Conservation (phyloP, 1,140 invertebrate genomes). For the Zaprionus nigranus region DNA sequence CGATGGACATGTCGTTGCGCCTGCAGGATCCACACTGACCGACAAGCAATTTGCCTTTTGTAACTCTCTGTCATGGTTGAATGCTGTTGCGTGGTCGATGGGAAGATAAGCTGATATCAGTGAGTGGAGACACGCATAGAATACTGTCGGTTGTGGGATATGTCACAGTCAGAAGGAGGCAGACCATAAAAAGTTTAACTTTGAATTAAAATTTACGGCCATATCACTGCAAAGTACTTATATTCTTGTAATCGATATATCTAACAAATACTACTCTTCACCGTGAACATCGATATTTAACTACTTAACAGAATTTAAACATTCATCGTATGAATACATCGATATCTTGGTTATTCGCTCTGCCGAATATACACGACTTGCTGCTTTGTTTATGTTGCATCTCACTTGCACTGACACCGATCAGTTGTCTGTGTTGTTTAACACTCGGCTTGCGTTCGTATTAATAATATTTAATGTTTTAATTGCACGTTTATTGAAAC, state of each 20-base stretch:
- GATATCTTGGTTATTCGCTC: not conserved
- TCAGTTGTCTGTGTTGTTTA: constrained; percentile 32
- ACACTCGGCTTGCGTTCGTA: constrained; percentile 8
- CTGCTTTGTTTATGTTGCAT: constrained; percentile 51
- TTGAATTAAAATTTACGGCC: not conserved
- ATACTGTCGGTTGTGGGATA: not conserved
- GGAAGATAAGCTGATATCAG: not conserved
- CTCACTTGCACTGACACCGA: constrained; percentile 34
- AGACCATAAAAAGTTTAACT: not conserved
- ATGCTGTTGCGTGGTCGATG: constrained; percentile 1
- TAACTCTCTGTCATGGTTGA: not conserved
- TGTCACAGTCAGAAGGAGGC: not conserved
- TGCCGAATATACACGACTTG: constrained; percentile 4
- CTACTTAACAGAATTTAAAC: not conserved
- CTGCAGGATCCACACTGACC: constrained; percentile 1
- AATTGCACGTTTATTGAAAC: not conserved
- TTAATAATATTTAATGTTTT: constrained; percentile 7
- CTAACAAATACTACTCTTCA: not conserved
- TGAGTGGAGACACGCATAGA: not conserved
- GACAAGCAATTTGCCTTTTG: not conserved
- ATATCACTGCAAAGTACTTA: not conserved
- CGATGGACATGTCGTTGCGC: constrained; percentile 33
- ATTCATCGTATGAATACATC: constrained; percentile 13
- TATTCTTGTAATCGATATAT: not conserved
- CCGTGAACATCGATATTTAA: not conserved